Evolutionary conservation across 1,140 invertebrate species (phyloP).

Genomic region (Bombus confusus): DNA sequence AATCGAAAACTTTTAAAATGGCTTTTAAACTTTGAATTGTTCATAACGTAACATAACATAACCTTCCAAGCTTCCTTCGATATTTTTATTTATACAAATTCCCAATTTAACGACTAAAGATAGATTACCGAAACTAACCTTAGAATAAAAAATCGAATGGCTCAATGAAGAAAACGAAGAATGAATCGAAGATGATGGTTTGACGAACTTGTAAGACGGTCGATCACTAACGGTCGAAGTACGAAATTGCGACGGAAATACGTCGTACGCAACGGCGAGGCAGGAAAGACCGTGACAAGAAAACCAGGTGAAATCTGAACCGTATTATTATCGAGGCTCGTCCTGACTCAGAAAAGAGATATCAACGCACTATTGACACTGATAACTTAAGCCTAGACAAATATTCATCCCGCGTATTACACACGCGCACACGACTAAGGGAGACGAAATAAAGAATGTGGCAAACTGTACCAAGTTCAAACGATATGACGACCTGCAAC

Average conservation of each 20-base stretch:
- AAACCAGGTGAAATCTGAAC: slow-evolving; percentile 63
- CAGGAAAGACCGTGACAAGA: slow-evolving; percentile 25
- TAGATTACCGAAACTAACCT: background rate
- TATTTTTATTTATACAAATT: too few relatives aligned
- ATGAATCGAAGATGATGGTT: background rate
- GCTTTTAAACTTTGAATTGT: too few relatives aligned
- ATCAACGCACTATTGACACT: slow-evolving; percentile 59
- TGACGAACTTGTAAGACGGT: slow-evolving; percentile 32
- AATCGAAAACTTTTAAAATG: too few relatives aligned
- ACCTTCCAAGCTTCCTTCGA: too few relatives aligned
- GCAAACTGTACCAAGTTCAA: slow-evolving; percentile 54
- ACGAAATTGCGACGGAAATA: slow-evolving; percentile 62
- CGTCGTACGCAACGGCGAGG: slow-evolving; percentile 55
- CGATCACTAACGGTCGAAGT: slow-evolving; percentile 61
- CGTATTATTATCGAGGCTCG: slow-evolving; percentile 59
- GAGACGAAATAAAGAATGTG: slow-evolving; percentile 12
- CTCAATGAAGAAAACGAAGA: background rate
- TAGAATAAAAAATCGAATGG: too few relatives aligned
- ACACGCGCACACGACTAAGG: background rate
- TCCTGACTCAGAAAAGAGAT: slow-evolving; percentile 37
- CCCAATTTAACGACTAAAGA: background rate
- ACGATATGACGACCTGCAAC: slow-evolving; percentile 50
- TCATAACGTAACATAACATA: too few relatives aligned
- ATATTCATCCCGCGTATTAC: slow-evolving; percentile 38
- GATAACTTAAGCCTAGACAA: slow-evolving; percentile 47